Evolutionary conservation across 2,113 vertebrate genomes (phyloP).

Genomic region (Pavo muticus): DNA sequence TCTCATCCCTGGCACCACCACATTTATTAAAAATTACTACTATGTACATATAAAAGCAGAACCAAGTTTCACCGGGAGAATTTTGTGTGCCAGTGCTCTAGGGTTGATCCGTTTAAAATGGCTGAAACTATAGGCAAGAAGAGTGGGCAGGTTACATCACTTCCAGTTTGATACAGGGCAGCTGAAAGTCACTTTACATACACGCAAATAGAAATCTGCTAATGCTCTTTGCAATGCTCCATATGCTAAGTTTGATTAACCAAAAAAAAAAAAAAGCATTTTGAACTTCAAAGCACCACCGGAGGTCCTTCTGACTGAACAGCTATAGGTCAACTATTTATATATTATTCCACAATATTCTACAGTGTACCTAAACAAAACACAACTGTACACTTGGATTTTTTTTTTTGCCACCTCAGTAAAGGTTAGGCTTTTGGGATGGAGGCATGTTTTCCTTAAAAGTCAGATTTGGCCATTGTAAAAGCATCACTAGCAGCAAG

Average conservation of each 20-base stretch:
- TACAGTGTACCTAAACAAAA: slow-evolving; percentile 88
- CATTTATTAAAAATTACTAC: slow-evolving; percentile 85
- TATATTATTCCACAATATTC: slow-evolving; percentile 94
- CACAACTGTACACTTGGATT: slow-evolving; percentile 76
- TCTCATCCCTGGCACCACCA: slow-evolving; percentile 45
- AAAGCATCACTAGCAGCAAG: neutral
- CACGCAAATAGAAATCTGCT: slow-evolving; percentile 66
- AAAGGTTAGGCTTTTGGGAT: slow-evolving; percentile 44
- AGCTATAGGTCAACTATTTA: slow-evolving; percentile 78
- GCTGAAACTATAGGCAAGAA: slow-evolving; percentile 31
- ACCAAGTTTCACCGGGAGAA: neutral
- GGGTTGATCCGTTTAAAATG: slow-evolving; percentile 9
- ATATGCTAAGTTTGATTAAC: neutral
- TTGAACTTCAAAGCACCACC: slow-evolving; percentile 69
- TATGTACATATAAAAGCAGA: slow-evolving; percentile 68
- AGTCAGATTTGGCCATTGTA: slow-evolving; percentile 22
- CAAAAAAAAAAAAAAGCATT: slow-evolving; percentile 1
- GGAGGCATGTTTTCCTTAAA: neutral
- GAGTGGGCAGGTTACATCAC: slow-evolving; percentile 52
- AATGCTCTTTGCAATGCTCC: slow-evolving; percentile 5
- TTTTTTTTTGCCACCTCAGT: slow-evolving; percentile 54
- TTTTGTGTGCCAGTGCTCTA: slow-evolving; percentile 20
- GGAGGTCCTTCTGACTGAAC: slow-evolving; percentile 52
- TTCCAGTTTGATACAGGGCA: slow-evolving; percentile 69
- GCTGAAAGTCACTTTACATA: slow-evolving; percentile 72